Base-by-base conservation (phyloP, 2,888 invertebrate species). In the Pinctada fucata region DNA sequence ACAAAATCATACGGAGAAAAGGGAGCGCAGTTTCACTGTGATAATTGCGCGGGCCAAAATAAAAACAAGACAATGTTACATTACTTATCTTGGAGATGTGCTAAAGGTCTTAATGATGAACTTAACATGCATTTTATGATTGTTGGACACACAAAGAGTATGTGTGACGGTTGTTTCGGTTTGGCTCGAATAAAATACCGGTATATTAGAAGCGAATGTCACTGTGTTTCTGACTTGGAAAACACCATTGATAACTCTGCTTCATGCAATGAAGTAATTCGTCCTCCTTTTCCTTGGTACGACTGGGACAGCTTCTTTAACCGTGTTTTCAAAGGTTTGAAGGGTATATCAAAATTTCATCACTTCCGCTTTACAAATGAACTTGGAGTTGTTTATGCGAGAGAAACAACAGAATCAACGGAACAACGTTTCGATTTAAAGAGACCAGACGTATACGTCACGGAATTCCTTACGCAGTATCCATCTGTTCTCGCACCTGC, bases 101-200 rank as follows among this genome's bases (percentile, higher is more conserved):
- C 58, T 10, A 52, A 52, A 52, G 58, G 58, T 52, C 58, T 52
- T 8, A 5, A 52, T 10, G 10, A 5, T 5, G 58, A 52, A 52
- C 58, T 52, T 52, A 52, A 52, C 10, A 10, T 52, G 10, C 58
- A 52, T 10, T 52, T 52, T 10, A 52, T 52, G 58, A 52, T 10
- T 52, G 58, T 52, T 10, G 58, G 58, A 8, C 58, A 52, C 10
- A 52, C 58, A 52, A 52, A 52, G 10, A 8, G 58, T 10, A 52
- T 52, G 58, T 52, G 69, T 8, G 58, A 52, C 58, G 58, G 58
- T 52, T 52, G 58, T 52, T 52, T 52, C 10, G 58, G 58, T 52
- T 52, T 52, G 10, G 58, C 58, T 10, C 58, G 58, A 8, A 52
- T 52, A 5, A 52, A 5, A 10, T 69, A 8, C 49, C n/a, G n/a